phyloP scores from a whole-genome alignment of 2,888 invertebrate genomes.

The Dexiosoma caninum region DNA sequence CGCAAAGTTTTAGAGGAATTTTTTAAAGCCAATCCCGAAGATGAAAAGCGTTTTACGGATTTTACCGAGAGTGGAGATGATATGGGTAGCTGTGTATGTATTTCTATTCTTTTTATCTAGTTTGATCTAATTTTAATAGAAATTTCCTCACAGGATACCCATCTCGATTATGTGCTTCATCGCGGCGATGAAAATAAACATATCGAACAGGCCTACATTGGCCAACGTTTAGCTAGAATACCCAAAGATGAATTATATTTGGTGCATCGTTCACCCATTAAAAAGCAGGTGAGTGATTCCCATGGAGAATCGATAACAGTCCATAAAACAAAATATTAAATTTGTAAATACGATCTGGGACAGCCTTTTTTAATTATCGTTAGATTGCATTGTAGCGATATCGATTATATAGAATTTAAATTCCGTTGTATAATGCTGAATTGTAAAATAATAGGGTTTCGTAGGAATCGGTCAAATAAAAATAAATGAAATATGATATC shows the following conservation, averaged over 20 bases:
- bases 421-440: too few species aligned
- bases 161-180: slow-evolving; percentile 67
- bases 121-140: too few species aligned
- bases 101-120: not conserved
- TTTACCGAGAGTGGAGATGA: slow-evolving; percentile 76
- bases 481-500: too few species aligned
- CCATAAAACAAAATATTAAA: too few species aligned
- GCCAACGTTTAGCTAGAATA: slow-evolving; percentile 77
- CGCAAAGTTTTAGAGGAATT: slow-evolving; percentile 94
- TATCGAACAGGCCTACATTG: slow-evolving; percentile 76
- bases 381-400: too few species aligned
- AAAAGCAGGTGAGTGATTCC: slow-evolving; percentile 70
- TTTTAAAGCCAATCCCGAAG: slow-evolving; percentile 86
- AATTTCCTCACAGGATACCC: slow-evolving; percentile 68
- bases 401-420: too few species aligned
- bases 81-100: slow-evolving; percentile 74
- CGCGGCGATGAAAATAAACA: slow-evolving; percentile 70
- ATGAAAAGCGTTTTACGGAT: slow-evolving; percentile 78
- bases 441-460: too few species aligned
- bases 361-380: too few species aligned
- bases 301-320: too few species aligned
- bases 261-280: slow-evolving; percentile 73
- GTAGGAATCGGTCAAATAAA: too few species aligned
- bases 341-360: too few species aligned
- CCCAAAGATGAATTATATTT: slow-evolving; percentile 76